These are phyloP conservation scores for Apomyelois bistriatella DNA, from an alignment of 2,888 invertebrate species.

Conservation along the genomic window DNA sequence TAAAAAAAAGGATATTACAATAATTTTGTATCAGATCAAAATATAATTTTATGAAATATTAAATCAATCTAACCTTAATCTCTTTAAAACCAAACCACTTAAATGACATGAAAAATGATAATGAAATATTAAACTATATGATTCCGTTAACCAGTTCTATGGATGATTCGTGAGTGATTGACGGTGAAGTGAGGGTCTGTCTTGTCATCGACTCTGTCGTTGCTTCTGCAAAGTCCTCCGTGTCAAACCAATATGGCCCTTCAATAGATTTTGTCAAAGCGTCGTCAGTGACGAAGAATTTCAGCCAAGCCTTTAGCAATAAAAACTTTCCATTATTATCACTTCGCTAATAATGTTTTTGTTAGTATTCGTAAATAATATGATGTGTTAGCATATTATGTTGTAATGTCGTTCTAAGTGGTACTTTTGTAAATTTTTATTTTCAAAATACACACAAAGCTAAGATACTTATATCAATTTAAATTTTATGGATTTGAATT, in stretches of 20 bases:
- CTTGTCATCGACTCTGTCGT: constrained; percentile 63
- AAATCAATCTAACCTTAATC: constrained; percentile 26
- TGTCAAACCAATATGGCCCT: constrained; percentile 72
- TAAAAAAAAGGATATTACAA: constrained; percentile 4
- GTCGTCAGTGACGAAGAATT: constrained; percentile 78
- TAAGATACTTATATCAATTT: too few relatives aligned
- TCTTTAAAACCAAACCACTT: constrained; percentile 49
- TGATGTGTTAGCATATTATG: background rate
- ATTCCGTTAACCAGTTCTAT: constrained; percentile 74
- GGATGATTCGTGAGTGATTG: constrained; percentile 64
- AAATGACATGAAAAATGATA: constrained; percentile 29
- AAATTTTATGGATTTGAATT: too few relatives aligned
- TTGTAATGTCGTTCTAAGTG: too few relatives aligned
- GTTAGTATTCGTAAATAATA: background rate
- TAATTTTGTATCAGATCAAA: background rate
- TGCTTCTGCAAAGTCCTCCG: constrained; percentile 50
- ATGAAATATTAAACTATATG: constrained; percentile 56
- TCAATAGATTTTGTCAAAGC: constrained; percentile 71
- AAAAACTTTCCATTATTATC: constrained; percentile 51
- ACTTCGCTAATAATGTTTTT: constrained; percentile 16
- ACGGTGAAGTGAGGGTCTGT: constrained; percentile 50
- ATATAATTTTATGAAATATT: background rate
- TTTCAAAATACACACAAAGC: too few relatives aligned
- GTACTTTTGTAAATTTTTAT: too few relatives aligned
- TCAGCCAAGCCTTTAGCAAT: constrained; percentile 79